Conservation (phyloP, 1,140 invertebrate genomes). For the Adelges cooleyi region DNA sequence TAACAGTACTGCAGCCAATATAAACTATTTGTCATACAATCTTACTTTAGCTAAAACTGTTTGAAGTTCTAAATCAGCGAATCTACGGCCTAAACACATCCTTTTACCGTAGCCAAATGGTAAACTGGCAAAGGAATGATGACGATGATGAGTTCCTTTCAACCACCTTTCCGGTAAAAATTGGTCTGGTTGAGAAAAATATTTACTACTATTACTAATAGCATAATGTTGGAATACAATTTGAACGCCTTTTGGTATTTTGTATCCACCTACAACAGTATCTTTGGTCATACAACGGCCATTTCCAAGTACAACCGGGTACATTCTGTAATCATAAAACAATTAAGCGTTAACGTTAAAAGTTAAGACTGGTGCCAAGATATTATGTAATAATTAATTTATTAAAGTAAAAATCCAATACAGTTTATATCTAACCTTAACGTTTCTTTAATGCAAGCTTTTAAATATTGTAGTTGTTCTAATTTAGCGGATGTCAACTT, state of each 20-base stretch:
- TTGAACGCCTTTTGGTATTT: slow-evolving; percentile 78
- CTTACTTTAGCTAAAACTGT: slow-evolving; percentile 55
- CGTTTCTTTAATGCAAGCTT: slow-evolving; percentile 81
- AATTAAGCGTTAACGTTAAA: no score
- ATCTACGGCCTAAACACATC: slow-evolving; percentile 67
- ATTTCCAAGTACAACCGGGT: slow-evolving; percentile 78
- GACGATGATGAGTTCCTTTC: slow-evolving; percentile 35
- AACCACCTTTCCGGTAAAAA: slow-evolving; percentile 71
- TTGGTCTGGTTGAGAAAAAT: slow-evolving; percentile 51
- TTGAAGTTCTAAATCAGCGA: slow-evolving; percentile 68
- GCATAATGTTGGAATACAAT: slow-evolving; percentile 69
- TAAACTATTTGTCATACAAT: not conserved
- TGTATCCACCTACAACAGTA: slow-evolving; percentile 65
- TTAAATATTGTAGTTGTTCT: slow-evolving; percentile 62
- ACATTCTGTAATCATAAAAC: slow-evolving; percentile 49
- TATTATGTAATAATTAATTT: not conserved
- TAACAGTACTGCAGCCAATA: no score
- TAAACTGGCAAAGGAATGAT: slow-evolving; percentile 55
- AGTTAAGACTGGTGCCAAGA: not conserved
- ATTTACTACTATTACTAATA: slow-evolving; percentile 60
- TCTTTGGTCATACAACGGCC: slow-evolving; percentile 67
- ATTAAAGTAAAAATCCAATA: not conserved
- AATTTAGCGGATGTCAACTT: slow-evolving; percentile 51
- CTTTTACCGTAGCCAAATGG: slow-evolving; percentile 72
- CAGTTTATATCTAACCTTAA: slow-evolving; percentile 51